Evolutionary conservation across 2,888 invertebrate species (phyloP).

Genomic region (Panopea generosa): DNA sequence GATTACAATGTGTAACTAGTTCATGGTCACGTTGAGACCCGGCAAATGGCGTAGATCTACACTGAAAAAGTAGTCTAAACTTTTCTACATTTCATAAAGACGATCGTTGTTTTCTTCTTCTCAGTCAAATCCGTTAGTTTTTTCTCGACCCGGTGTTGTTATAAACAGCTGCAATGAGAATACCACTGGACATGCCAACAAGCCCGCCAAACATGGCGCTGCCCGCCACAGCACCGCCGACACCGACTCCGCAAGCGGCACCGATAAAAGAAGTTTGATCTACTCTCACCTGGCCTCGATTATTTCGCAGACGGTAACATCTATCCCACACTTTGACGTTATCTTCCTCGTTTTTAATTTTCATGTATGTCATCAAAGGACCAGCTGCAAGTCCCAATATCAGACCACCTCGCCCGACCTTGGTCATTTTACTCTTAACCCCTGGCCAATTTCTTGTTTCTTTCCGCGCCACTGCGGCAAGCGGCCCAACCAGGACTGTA

Average conservation of each 20-base stretch:
- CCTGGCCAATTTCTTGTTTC: conserved; percentile 55
- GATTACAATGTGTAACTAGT: too few relatives aligned
- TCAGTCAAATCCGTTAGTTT: too few relatives aligned
- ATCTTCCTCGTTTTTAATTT: conserved; percentile 38
- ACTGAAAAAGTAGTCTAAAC: too few relatives aligned
- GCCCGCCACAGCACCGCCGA: conserved; percentile 17
- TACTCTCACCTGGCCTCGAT: conserved; percentile 54
- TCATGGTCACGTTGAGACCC: too few relatives aligned
- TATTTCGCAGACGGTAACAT: conserved; percentile 59
- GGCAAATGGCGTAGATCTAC: too few relatives aligned
- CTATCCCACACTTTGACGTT: conserved; percentile 43
- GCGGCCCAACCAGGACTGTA: conserved; percentile 50
- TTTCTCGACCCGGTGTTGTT: conserved; percentile 8
- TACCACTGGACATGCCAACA: conserved; percentile 57
- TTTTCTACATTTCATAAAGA: too few relatives aligned
- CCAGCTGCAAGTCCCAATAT: conserved; percentile 46
- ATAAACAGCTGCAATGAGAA: conserved; percentile 37
- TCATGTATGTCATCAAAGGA: conserved; percentile 44
- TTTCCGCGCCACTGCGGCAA: conserved; percentile 45
- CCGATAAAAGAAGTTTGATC: conserved; percentile 53
- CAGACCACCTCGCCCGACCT: conserved; percentile 53
- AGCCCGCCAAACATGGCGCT: conserved; percentile 57
- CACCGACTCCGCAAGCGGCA: conserved; percentile 42
- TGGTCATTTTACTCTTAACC: conserved; percentile 38
- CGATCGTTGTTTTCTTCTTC: too few relatives aligned